Conservation (phyloP, 2,888 invertebrate species). For the Trichacis sp. region DNA sequence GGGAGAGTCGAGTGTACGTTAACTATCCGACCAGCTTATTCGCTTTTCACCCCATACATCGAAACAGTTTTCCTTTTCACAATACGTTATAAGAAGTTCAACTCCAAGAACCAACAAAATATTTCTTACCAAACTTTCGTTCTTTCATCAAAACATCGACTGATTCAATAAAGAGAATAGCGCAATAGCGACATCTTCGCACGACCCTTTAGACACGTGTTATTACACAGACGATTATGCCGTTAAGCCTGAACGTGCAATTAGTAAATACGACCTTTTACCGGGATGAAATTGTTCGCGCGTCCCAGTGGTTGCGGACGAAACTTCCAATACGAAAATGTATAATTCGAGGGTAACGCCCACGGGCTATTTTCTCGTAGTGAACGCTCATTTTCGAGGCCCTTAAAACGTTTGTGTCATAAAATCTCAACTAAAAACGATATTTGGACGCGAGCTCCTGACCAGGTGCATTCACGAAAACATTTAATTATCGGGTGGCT, state of each 20-base stretch:
- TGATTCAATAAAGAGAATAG: slow-evolving; percentile 56
- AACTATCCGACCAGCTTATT: too few relatives aligned
- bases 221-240: slow-evolving; percentile 55
- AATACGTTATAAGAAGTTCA: too few relatives aligned
- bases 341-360: slow-evolving; percentile 30
- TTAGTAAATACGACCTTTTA: slow-evolving; percentile 47
- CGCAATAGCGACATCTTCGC: slow-evolving; percentile 52
- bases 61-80: too few relatives aligned
- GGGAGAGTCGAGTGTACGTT: too few relatives aligned
- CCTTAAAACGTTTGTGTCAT: slow-evolving; percentile 28
- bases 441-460: background rate
- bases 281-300: slow-evolving; percentile 23
- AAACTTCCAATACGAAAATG: slow-evolving; percentile 28
- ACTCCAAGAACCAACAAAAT: too few relatives aligned
- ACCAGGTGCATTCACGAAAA: slow-evolving; percentile 29
- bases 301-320: slow-evolving; percentile 1
- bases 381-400: slow-evolving; percentile 13
- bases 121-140: too few relatives aligned
- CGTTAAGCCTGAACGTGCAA: slow-evolving; percentile 52
- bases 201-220: slow-evolving; percentile 45
- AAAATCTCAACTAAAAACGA: slow-evolving; percentile 34
- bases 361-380: slow-evolving; percentile 16
- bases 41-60: too few relatives aligned
- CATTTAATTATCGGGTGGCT: slow-evolving; percentile 2
- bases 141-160: too few relatives aligned